Base-by-base conservation (phyloP, 2,797 vertebrate species). In the Emydoidea blandingii region DNA sequence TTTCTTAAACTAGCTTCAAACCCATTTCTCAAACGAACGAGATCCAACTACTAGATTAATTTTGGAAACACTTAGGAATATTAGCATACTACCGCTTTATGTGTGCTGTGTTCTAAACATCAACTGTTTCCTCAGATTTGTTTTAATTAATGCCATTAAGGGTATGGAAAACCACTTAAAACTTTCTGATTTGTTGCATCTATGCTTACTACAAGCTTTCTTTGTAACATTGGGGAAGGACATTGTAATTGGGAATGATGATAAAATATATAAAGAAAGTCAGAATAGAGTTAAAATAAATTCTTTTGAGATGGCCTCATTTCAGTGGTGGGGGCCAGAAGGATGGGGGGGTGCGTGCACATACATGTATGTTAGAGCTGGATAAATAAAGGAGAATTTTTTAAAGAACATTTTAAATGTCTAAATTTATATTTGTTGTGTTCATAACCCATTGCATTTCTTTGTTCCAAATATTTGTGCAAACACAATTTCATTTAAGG, bases 121-220 rank as follows among this genome's bases (percentile, higher is more conserved):
- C 62, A 83, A 5, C 78, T 27, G 7, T 19, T 15, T 87, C 57
- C 82, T 88, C 29, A 86, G 52, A 91, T 85, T 86, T 92, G 4
- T 91, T 95, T 91, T n/a, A 92, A 3, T 78, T 49, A 78, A 31
- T 85, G 25, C 85, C 76, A 92, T n/a, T 50, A 89, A 84, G 68
- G 25, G 44, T 74, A 18, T 78, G 11, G 62, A 80, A 72, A 92
- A 14, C 49, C 62, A 83, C 81, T 83, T 76, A 82, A 54, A 49
- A 76, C 37, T 52, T 89, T 89, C 56, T 9, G 54, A 29, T 53
- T 12, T n/a, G 47, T 81, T 52, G 72, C 23, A 68, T 9, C 25
- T 78, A 31, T 78, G 25, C 44, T 49, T 21, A 78, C 41, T 47
- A 15, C 15, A 31, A 47, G 44, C 14, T 49, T 31, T 76, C 25